A percentile compares a stretch with the other conserved stretches of the same genome.
Conservation (phyloP, 2,888 invertebrate genomes). For the Clivina fossor region DNA sequence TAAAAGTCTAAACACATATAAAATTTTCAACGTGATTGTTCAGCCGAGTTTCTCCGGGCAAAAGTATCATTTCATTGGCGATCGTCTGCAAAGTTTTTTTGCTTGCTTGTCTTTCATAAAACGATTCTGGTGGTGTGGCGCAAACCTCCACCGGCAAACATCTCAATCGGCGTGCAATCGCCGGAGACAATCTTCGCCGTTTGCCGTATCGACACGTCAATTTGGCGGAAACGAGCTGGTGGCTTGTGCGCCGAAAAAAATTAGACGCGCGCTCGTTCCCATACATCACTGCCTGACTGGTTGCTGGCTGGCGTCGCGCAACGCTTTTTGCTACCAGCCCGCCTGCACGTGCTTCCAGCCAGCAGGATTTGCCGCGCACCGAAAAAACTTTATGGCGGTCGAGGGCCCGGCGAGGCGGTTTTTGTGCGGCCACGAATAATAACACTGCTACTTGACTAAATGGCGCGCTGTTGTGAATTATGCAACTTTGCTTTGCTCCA, state of each 20-base stretch:
- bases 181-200: slow-evolving; percentile 23
- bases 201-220: slow-evolving; percentile 25
- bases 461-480: too few species aligned
- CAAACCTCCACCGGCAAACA: too few species aligned
- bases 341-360: too few species aligned
- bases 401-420: not conserved
- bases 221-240: slow-evolving; percentile 7
- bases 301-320: not conserved
- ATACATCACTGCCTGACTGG: slow-evolving; percentile 28
- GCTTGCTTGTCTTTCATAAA: not conserved
- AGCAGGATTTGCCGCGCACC: not conserved
- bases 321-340: not conserved
- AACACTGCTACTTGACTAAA: too few species aligned
- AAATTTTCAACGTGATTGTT: too few species aligned
- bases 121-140: too few species aligned
- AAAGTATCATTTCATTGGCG: too few species aligned
- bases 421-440: not conserved
- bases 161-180: too few species aligned
- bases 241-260: slow-evolving; percentile 16
- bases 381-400: not conserved
- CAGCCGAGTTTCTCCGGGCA: too few species aligned
- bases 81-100: not conserved
- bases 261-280: slow-evolving; percentile 14
- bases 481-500: too few species aligned
- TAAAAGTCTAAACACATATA: too few species aligned